Evolutionary conservation across 2,113 vertebrate species (phyloP).

Genomic region (Pelodiscus sinensis): DNA sequence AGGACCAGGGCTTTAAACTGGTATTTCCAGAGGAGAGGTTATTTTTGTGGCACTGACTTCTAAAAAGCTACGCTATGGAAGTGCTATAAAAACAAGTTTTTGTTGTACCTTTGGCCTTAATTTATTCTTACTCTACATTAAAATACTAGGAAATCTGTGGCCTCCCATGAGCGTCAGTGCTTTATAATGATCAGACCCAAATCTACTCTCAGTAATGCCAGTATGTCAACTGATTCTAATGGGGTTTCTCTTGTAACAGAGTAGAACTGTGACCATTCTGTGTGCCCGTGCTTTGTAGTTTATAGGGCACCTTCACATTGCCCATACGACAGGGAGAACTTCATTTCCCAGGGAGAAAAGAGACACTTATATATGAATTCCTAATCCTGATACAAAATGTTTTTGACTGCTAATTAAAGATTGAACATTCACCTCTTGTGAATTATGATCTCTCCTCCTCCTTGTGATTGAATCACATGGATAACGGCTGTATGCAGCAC

Average conservation of each 20-base stretch:
- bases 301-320: neutral
- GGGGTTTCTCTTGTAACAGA: neutral
- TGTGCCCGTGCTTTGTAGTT: neutral
- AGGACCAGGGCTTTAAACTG: neutral
- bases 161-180: neutral
- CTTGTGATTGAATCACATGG: neutral
- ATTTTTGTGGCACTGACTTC: neutral
- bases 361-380: conserved; percentile 5
- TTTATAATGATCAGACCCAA: neutral
- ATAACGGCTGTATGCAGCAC: neutral
- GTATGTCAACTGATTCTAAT: neutral
- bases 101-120: fast-evolving
- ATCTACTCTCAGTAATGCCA: neutral
- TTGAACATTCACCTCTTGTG: neutral
- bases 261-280: neutral
- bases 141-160: neutral
- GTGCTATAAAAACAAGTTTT: neutral
- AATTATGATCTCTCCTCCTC: conserved; percentile 6
- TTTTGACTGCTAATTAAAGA: neutral
- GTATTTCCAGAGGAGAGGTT: neutral
- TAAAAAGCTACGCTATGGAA: neutral
- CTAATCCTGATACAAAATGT: neutral
- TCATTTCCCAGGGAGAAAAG: neutral
- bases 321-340: conserved; percentile 31
- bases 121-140: neutral